Evolutionary conservation across 2,888 invertebrate genomes (phyloP).

Genomic region (Priocnemis perturbator): DNA sequence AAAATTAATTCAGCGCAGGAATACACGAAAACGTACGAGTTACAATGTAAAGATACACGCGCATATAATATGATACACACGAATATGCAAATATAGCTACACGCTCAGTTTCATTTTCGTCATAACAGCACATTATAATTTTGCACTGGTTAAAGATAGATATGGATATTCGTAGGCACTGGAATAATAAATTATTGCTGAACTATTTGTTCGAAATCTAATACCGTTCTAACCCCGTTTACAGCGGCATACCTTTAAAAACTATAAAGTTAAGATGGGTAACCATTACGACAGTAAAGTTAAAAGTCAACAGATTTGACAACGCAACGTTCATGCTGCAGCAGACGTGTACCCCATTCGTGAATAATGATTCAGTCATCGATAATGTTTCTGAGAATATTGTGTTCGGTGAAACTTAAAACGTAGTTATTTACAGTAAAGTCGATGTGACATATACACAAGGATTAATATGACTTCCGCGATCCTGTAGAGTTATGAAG

Average conservation of each 20-base stretch:
- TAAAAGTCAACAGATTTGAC: neutral
- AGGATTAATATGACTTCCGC: conserved; percentile 17
- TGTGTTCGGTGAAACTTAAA: conserved; percentile 8
- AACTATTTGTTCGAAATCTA: conserved; percentile 37
- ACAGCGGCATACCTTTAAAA: conserved; percentile 7
- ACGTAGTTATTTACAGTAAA: conserved; percentile 29
- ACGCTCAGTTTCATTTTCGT: conserved; percentile 14
- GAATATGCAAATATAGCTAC: conserved; percentile 13
- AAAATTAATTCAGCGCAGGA: conserved; percentile 19
- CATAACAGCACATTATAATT: conserved; percentile 32
- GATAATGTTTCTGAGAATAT: conserved; percentile 10
- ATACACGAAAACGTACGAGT: conserved; percentile 8
- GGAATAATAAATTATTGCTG: conserved; percentile 54
- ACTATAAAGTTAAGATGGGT: conserved; percentile 18
- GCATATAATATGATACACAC: conserved; percentile 13
- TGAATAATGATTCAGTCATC: conserved; percentile 11
- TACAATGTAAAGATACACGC: conserved; percentile 7
- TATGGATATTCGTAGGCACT: conserved; percentile 45
- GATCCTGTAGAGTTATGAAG: conserved; percentile 8
- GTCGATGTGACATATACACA: conserved; percentile 13
- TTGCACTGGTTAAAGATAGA: conserved; percentile 34
- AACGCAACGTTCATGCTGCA: too few relatives aligned
- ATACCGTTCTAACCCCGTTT: conserved; percentile 12
- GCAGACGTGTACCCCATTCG: neutral
- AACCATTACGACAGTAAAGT: conserved; percentile 16